Evolutionary conservation across 2,797 vertebrate species (phyloP).

Genomic region (Podarcis siculus): DNA sequence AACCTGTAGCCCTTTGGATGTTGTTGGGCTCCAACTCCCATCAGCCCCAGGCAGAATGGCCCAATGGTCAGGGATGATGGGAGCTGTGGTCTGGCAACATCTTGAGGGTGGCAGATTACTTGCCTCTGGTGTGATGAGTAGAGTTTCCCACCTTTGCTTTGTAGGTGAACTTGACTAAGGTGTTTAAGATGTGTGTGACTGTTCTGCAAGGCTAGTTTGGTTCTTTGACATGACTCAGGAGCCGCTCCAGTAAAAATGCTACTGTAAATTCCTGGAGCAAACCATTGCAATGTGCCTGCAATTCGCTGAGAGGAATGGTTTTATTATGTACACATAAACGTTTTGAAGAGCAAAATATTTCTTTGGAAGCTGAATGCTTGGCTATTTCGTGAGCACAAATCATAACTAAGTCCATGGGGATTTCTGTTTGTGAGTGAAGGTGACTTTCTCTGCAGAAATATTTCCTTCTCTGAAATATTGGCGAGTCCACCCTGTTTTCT

Average conservation of each 20-base stretch:
- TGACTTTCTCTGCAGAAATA: conserved; percentile 3
- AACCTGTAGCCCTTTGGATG: too few relatives aligned
- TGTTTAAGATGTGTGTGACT: neutral
- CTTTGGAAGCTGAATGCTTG: neutral
- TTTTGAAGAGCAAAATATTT: neutral
- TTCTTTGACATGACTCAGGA: neutral
- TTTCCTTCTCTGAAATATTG: neutral
- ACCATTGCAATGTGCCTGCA: neutral
- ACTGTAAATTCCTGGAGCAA: neutral
- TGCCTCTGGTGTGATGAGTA: neutral
- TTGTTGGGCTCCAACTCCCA: too few relatives aligned
- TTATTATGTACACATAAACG: neutral
- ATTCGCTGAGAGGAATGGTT: neutral
- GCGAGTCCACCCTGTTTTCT: neutral
- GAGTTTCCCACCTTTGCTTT: neutral
- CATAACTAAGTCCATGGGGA: neutral
- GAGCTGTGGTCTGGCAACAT: too few relatives aligned
- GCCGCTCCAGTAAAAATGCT: neutral
- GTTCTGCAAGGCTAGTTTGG: too few relatives aligned
- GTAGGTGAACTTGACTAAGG: neutral
- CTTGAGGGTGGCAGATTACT: neutral
- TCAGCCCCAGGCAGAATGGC: too few relatives aligned
- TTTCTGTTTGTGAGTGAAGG: neutral
- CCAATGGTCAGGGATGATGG: too few relatives aligned
- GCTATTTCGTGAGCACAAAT: neutral